phyloP scores from a whole-genome alignment of 2,888 invertebrate genomes.

The Yponomeuta cagnagella region DNA sequence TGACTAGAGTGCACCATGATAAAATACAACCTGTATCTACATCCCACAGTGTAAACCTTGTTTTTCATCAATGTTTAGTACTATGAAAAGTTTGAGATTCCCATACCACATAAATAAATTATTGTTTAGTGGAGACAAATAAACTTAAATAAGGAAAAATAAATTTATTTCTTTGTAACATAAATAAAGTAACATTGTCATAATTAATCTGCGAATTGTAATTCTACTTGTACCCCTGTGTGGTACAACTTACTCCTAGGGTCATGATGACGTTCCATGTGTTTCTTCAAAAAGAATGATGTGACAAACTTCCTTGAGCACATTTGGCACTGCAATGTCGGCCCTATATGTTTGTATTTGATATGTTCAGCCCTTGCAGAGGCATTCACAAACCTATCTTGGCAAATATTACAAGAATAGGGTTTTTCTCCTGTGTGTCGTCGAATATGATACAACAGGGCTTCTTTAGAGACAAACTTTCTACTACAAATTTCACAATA shows the following conservation, averaged over 20 bases:
- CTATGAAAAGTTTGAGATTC: too few species aligned
- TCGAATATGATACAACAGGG: constrained; percentile 57
- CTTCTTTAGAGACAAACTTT: constrained; percentile 62
- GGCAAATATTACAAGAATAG: constrained; percentile 52
- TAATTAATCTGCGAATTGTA: background rate
- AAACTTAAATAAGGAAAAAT: too few species aligned
- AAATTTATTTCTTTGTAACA: too few species aligned
- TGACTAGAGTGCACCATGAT: too few species aligned
- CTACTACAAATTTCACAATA: constrained; percentile 51
- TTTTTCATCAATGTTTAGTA: too few species aligned
- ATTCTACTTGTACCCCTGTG: background rate
- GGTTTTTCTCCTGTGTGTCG: constrained; percentile 66
- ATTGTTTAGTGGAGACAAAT: too few species aligned
- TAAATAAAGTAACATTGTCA: too few species aligned
- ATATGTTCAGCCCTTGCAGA: constrained; percentile 64
- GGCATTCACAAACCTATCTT: constrained; percentile 60
- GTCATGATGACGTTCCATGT: constrained; percentile 56
- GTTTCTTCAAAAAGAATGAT: constrained; percentile 50
- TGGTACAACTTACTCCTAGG: constrained; percentile 52
- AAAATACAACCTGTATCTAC: too few species aligned
- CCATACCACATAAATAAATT: too few species aligned
- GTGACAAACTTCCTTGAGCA: constrained; percentile 62
- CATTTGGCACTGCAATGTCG: constrained; percentile 54
- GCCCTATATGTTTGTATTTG: constrained; percentile 59
- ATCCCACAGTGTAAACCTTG: too few species aligned